Evolutionary conservation across 2,113 vertebrate species (phyloP), one percentile per base, ranked within the genome.

Genomic region (Onychorhynchus coronatus): DNA sequence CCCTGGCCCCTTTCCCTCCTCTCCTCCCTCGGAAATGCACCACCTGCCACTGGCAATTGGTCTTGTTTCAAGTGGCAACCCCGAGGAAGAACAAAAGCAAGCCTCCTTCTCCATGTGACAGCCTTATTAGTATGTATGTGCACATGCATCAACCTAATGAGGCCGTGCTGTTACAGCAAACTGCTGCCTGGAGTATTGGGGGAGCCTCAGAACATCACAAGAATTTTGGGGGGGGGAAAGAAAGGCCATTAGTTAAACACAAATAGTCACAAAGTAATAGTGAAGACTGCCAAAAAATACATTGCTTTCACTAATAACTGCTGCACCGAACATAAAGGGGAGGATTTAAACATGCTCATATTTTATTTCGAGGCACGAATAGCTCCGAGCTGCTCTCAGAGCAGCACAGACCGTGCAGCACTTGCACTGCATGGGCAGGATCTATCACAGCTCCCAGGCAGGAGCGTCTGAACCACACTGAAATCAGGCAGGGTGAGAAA

Each of bases 81-180:
- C 74, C 5, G 6, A 75, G 66, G 68, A 89, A 93, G 74, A 86
- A 18, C 6, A 17, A 85, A 70, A 63, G 68, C 52, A 62, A 91
- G 62, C 8, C 75, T 89, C 90, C 95, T 77, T 42, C 81, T 95
- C 37, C 85, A 77, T 82, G 39, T 55, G 61, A 63, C 89, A 92
- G 49, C 91, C 85, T 97, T 92, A 73, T 94, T 86, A 93, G 88
- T 56, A 76, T 76, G 95, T 76, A 39, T 41, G 81, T 33, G 91
- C 72, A 87, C 93, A 96, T 94, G 84, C 87, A 93, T 93, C 94
- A 95, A 16, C 73, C 92, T 90, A 97, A 96, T 25, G 93, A 98
- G 94, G 91, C 88, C 35, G 1, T 33, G 77, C 91, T 92, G 25
- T 52, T 91, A 62, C 55, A 65, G 31, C 58, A 50, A 96, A 95